These are phyloP conservation scores for Drosophila borborema DNA, from an alignment of 2,888 invertebrate genomes.

Conservation along the genomic window DNA sequence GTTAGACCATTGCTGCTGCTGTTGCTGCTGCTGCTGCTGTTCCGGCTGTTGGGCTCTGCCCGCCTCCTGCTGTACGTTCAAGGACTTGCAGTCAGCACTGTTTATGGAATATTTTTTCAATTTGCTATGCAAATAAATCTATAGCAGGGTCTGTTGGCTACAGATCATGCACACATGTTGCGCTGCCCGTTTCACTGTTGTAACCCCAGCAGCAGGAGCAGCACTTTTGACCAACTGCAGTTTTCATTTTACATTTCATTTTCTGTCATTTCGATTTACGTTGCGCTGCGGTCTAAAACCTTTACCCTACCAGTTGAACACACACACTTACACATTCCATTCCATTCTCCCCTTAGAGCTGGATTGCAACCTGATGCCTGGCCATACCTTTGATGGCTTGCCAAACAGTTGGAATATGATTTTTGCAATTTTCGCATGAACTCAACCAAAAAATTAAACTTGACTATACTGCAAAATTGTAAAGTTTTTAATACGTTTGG, in stretches of 20 bases:
- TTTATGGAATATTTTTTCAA: constrained; percentile 71
- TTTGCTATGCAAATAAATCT: constrained; percentile 70
- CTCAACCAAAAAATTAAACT: constrained; percentile 81
- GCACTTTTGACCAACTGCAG: constrained; percentile 48
- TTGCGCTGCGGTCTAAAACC: constrained; percentile 55
- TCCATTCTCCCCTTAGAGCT: not conserved
- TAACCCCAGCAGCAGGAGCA: not conserved
- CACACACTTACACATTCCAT: no score
- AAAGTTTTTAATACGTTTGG: constrained; percentile 78
- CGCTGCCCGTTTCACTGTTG: constrained; percentile 31
- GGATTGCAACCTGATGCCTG: constrained; percentile 36
- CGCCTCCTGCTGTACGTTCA: constrained; percentile 8
- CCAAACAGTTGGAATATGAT: constrained; percentile 80
- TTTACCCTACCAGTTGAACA: constrained; percentile 20
- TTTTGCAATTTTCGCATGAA: constrained; percentile 81
- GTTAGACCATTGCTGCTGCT: constrained; percentile 11
- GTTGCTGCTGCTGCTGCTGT: not conserved
- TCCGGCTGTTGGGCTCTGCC: not conserved
- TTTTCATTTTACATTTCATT: constrained; percentile 44
- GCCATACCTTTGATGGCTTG: constrained; percentile 77
- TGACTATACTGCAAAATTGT: constrained; percentile 78
- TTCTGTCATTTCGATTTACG: constrained; percentile 55
- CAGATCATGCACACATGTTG: constrained; percentile 53
- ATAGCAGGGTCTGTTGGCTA: constrained; percentile 5
- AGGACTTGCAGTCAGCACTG: constrained; percentile 46